Evolutionary conservation across 2,888 invertebrate genomes (phyloP).

Genomic region (Cantharis rufa): DNA sequence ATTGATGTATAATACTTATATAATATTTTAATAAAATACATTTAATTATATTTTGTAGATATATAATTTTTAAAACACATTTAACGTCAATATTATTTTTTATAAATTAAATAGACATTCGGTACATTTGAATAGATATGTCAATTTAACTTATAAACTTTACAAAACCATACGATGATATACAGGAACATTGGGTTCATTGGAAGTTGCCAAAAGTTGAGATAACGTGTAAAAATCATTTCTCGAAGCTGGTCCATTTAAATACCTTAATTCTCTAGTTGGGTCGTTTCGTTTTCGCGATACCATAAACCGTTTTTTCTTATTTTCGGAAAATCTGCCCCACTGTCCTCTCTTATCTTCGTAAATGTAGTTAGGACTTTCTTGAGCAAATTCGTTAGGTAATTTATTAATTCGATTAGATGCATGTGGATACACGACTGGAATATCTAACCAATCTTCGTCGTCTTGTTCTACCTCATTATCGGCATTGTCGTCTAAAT

Average conservation of each 20-base stretch:
- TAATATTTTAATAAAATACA: conserved; percentile 40
- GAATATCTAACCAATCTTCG: conserved; percentile 63
- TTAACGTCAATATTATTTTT: conserved; percentile 21
- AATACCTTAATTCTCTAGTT: conserved; percentile 51
- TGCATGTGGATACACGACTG: conserved; percentile 59
- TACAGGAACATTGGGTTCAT: conserved; percentile 62
- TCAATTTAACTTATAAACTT: conserved; percentile 36
- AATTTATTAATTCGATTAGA: conserved; percentile 56
- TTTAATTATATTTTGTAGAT: conserved; percentile 15
- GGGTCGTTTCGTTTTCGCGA: conserved; percentile 59
- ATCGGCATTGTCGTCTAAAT: conserved; percentile 58
- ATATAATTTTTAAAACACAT: conserved; percentile 22
- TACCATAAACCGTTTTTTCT: conserved; percentile 65
- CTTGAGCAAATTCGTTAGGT: conserved; percentile 54
- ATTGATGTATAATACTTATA: conserved; percentile 26
- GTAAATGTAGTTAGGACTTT: conserved; percentile 41
- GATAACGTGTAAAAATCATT: conserved; percentile 66
- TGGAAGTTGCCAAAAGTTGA: conserved; percentile 59
- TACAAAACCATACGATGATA: conserved; percentile 67
- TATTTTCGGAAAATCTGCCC: conserved; percentile 43
- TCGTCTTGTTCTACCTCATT: conserved; percentile 61
- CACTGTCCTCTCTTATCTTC: conserved; percentile 42
- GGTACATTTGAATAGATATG: conserved; percentile 22
- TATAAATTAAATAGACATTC: conserved; percentile 11
- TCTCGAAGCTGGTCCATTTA: conserved; percentile 48